Conservation (phyloP, 2,113 vertebrate genomes). For the Corythornis vintsioides region DNA sequence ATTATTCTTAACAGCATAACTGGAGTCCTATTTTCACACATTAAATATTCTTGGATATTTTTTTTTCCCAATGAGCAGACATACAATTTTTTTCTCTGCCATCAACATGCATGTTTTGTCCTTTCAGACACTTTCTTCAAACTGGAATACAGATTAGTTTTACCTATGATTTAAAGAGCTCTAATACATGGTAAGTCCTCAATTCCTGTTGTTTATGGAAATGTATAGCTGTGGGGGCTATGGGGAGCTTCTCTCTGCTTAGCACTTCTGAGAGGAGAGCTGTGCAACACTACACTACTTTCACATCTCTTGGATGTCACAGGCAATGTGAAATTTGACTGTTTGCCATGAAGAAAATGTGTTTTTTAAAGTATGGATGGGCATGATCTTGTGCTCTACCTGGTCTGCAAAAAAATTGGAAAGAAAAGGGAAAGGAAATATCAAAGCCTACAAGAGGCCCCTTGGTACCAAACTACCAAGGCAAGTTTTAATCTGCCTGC, state of each 20-base stretch:
- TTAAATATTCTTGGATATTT: slow-evolving; percentile 54
- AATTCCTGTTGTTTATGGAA: slow-evolving; percentile 30
- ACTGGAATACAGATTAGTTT: slow-evolving; percentile 61
- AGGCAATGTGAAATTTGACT: neutral
- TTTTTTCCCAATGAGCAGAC: slow-evolving; percentile 52
- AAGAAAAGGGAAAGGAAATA: neutral
- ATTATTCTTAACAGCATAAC: slow-evolving; percentile 68
- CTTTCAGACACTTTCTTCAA: slow-evolving; percentile 43
- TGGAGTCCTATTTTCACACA: slow-evolving; percentile 59
- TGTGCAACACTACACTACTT: neutral
- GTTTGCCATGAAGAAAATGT: neutral
- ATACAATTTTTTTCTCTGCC: slow-evolving; percentile 47
- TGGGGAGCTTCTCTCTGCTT: slow-evolving; percentile 22
- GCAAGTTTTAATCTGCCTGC: neutral
- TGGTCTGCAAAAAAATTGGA: neutral
- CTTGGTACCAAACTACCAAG: neutral
- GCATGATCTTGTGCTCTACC: neutral
- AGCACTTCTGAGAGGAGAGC: slow-evolving; percentile 29
- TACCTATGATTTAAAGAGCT: slow-evolving; percentile 53
- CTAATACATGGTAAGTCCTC: neutral
- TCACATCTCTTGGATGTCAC: slow-evolving; percentile 10
- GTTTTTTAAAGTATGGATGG: neutral
- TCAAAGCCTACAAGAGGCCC: neutral
- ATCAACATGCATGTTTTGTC: slow-evolving; percentile 52
- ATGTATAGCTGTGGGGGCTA: slow-evolving; percentile 19